Evolutionary conservation across 2,113 vertebrate species (phyloP), one percentile per base, ranked within the genome.

Genomic region (Malurus melanocephalus): DNA sequence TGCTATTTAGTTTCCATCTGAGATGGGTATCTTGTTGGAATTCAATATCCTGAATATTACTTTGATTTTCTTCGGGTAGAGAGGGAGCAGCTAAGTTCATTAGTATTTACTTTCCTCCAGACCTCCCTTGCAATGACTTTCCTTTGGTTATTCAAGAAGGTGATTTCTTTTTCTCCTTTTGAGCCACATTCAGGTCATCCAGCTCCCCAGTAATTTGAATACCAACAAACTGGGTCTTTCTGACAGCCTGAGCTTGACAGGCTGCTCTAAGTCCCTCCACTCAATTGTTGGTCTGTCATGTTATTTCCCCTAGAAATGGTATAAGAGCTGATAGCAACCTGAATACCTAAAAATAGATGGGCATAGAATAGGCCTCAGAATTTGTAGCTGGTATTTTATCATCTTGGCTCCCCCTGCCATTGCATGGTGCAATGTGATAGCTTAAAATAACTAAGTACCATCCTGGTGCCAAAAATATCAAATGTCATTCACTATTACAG

Each of bases 371-470:
- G 79, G 67, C 65, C 42, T 85, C n/a, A 16, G 43, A 66, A 72
- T 84, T 19, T 52, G 60, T 85, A 48, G 71, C 64, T 84, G 33
- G 38, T 61, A 28, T 88, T 93, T 87, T 73, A 72, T 86, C 92
- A 60, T 49, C 78, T 14, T 66, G 75, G 83, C 67, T 85, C 22
- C 20, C 35, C 75, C 80, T 88, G 66, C 92, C 81, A 72, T 84
- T 60, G 49, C 35, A 45, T 69, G 82, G 43, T 72, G 72, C 49
- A 43, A 74, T 62, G 67, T 35, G 74, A 71, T 83, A 65, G 49
- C 86, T 91, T 90, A 92, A 88, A 94, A 95, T 93, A 95, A 76
- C 93, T 78, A 80, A 74, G 57, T n/a, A 19, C 72, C 53, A 72
- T 80, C 75, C 73, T 85, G 77, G 64, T 38, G 78, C 76, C 93